Evolutionary conservation across 2,113 vertebrate species (phyloP), one percentile per base, ranked within the genome.

Genomic region (Forbesichthys agassizii): DNA sequence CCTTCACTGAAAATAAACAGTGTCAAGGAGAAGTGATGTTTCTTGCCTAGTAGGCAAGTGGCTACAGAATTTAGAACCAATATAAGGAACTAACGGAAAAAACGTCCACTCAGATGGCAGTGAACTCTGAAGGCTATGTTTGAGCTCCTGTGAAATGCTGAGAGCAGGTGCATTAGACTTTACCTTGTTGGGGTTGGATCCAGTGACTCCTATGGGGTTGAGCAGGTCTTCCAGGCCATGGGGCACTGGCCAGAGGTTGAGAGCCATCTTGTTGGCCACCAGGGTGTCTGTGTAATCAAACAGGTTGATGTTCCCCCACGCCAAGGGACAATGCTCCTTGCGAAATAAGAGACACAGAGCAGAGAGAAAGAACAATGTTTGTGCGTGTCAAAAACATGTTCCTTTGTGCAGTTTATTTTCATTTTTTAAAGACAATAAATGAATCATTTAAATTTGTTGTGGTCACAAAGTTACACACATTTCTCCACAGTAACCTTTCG

Each of bases 151-250:
- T 54, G 13, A n/a, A 16, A 54, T 16, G 13, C 27, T 52, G 46
- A 36, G 9, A 9, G 3, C 49, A 64, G 8, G 4, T 49, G 61
- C 5, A 16, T 9, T 4, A 56, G 9, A 16, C 16, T 51, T 59
- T 75, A 98, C 97, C 94, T 98, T 99, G 77, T 99, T 98, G 71
- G 97, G 97, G 88, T 99, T 98, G 77, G 96, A 98, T 64, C 97
- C 97, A 49, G 96, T 97, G 82, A 98, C 96, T 69, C 97, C 97
- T 61, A 99, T 98, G 72, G 97, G 94, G 83, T 99, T 99, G 75
- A 99, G 91, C 56, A 99, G 92, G 81, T 98, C 97, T 91, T 99
- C 97, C 83, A 99, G 91, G 47, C 97, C 97, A 75, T 98, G 97
- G 86, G 97, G 97, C 69, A 99, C 96, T 67, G 97, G 95, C 97